phyloP scores from a whole-genome alignment of 2,888 invertebrate species.

The Eulithis prunata region DNA sequence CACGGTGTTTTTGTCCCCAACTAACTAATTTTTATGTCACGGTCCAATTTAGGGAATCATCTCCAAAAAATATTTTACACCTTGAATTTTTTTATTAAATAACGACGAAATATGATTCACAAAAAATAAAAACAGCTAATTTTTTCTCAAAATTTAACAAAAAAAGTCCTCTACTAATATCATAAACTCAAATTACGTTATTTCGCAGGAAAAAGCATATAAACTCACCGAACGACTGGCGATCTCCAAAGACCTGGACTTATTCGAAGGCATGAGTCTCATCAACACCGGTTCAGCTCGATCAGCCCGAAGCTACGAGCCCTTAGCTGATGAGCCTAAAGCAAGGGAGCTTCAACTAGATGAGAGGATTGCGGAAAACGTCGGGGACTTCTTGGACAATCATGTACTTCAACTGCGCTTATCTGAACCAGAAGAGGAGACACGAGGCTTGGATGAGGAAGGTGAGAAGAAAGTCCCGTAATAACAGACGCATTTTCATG shows the following conservation, averaged over 20 bases:
- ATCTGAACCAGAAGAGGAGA: slow-evolving; percentile 66
- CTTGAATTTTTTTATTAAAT: no score
- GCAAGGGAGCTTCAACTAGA: slow-evolving; percentile 73
- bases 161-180: neutral
- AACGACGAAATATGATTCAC: no score
- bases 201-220: slow-evolving; percentile 84
- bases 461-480: slow-evolving; percentile 51
- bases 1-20: neutral
- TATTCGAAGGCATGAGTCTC: slow-evolving; percentile 79
- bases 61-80: no score
- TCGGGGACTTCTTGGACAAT: slow-evolving; percentile 75
- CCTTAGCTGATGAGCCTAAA: slow-evolving; percentile 72
- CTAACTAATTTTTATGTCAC: neutral
- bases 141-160: no score
- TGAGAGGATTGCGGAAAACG: slow-evolving; percentile 74
- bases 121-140: no score
- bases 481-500: no score
- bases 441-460: slow-evolving; percentile 76
- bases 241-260: slow-evolving; percentile 78
- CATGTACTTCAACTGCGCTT: slow-evolving; percentile 78
- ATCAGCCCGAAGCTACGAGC: slow-evolving; percentile 76
- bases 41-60: neutral
- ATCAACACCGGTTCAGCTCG: slow-evolving; percentile 80
- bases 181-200: neutral
- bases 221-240: slow-evolving; percentile 85